These are phyloP conservation scores for Calidris pugnax DNA, from an alignment of 2,113 vertebrate genomes.

Conservation along the genomic window DNA sequence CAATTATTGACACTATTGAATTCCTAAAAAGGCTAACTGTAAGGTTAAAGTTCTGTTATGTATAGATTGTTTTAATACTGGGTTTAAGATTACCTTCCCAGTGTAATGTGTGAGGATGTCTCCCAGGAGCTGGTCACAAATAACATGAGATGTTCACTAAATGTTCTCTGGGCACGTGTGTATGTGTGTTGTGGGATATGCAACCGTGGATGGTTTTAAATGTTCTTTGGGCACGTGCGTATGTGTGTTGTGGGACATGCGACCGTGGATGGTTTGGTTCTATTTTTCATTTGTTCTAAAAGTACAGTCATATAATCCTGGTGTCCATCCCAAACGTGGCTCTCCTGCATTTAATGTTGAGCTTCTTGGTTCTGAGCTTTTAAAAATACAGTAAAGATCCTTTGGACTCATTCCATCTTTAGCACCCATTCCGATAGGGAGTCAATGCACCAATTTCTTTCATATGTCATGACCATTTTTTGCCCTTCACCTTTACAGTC, in stretches of 20 bases:
- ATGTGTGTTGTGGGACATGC: rapidly evolving
- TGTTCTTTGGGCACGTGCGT: no score
- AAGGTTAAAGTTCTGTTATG: not conserved
- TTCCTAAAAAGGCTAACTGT: not conserved
- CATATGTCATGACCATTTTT: not conserved
- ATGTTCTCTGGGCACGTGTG: not conserved
- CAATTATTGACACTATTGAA: not conserved
- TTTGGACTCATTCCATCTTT: not conserved
- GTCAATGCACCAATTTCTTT: not conserved
- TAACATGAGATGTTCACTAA: not conserved
- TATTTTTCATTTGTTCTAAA: not conserved
- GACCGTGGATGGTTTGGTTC: not conserved
- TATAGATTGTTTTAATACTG: not conserved
- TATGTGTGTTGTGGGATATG: not conserved
- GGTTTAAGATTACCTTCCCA: not conserved
- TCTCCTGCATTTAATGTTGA: not conserved
- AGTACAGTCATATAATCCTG: not conserved
- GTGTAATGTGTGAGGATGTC: not conserved
- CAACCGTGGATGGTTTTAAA: not conserved
- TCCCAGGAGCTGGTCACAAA: not conserved
- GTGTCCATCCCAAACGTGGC: not conserved
- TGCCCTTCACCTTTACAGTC: not conserved
- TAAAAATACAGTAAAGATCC: not conserved
- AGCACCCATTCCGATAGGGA: not conserved
- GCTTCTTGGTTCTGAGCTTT: not conserved